Evolutionary conservation across 2,113 vertebrate genomes (phyloP).

Genomic region (Hyaena hyaena): DNA sequence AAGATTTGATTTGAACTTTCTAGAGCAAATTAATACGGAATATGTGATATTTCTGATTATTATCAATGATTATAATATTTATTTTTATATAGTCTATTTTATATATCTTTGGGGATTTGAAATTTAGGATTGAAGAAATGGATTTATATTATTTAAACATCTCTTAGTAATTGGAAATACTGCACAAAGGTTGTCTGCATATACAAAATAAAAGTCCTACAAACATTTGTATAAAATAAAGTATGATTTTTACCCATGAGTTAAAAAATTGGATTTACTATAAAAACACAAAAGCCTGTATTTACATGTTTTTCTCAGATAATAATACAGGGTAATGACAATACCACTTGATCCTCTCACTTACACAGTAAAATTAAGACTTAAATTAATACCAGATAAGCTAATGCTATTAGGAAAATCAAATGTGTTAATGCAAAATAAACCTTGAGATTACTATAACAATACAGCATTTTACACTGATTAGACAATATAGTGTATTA

Average conservation of each 20-base stretch:
- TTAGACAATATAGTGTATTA: not conserved
- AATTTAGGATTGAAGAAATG: not conserved
- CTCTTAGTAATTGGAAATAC: not conserved
- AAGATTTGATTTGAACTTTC: not conserved
- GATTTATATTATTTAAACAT: not conserved
- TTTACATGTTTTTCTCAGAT: not conserved
- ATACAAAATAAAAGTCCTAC: not conserved
- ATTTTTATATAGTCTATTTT: not conserved
- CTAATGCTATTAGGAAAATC: not conserved
- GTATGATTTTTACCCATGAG: not conserved
- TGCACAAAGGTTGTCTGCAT: not conserved
- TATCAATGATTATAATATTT: not conserved
- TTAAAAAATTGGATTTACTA: not conserved
- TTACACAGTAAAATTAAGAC: not conserved
- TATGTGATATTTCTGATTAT: not conserved
- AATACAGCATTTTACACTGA: not conserved
- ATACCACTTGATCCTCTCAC: not conserved
- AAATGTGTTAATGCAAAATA: not conserved
- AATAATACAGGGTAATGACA: not conserved
- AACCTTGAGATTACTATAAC: not conserved
- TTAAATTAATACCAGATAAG: not conserved
- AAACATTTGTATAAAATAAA: not conserved
- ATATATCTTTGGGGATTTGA: not conserved
- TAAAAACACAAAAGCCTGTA: not conserved
- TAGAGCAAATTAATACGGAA: not conserved